phyloP scores from a whole-genome alignment of 2,797 vertebrate genomes.

The Cynodonichthys magdalenae region DNA sequence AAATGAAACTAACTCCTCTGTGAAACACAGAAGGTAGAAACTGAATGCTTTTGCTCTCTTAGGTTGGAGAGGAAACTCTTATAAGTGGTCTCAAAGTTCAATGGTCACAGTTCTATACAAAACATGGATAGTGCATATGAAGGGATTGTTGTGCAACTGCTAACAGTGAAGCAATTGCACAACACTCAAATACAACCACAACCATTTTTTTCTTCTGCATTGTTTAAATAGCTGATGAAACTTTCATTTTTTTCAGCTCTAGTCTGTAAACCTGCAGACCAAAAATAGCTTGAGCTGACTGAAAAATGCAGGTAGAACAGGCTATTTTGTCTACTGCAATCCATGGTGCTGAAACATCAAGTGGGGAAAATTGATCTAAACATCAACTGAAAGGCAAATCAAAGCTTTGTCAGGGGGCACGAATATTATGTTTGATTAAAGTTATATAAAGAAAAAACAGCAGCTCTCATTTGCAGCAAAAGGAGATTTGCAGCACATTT shows the following conservation, averaged over 20 bases:
- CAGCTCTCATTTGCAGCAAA: neutral
- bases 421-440: neutral
- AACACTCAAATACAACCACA: constrained; percentile 33
- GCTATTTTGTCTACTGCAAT: neutral
- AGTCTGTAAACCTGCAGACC: neutral
- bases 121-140: constrained; percentile 11
- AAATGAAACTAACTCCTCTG: constrained; percentile 20
- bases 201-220: no score
- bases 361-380: neutral
- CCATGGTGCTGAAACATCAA: neutral
- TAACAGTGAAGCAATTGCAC: constrained; percentile 29
- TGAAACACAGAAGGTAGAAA: constrained; percentile 35
- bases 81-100: no score
- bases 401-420: neutral
- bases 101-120: neutral
- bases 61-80: no score
- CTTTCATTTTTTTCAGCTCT: neutral
- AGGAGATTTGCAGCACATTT: neutral
- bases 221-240: no score
- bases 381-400: neutral
- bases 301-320: no score
- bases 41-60: neutral
- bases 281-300: neutral
- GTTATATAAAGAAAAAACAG: neutral
- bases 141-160: constrained; percentile 29